Percentiles rank a stretch among this genome's conserved stretches.
phyloP scores from a whole-genome alignment of 2,888 invertebrate species.

The Pachycephus smyrnensis region DNA sequence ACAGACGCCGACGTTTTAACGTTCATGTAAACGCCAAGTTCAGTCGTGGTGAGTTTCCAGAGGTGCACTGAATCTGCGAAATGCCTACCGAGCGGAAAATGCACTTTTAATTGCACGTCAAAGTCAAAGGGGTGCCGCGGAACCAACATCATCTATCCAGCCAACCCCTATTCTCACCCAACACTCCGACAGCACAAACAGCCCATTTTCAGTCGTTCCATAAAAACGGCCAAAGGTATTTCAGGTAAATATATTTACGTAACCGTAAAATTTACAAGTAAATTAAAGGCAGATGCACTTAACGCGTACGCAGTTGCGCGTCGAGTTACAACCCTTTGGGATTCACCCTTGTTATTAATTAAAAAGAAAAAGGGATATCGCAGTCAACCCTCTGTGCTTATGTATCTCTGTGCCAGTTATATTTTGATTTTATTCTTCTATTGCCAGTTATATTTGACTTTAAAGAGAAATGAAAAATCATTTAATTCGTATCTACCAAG shows the following conservation, averaged over 20 bases:
- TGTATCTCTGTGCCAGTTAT: too few species aligned
- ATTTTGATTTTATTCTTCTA: too few species aligned
- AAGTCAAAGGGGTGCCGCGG: slow-evolving; percentile 17
- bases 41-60: not conserved
- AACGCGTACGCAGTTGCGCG: not conserved
- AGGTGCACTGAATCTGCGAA: slow-evolving; percentile 1
- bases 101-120: slow-evolving; percentile 26
- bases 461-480: too few species aligned
- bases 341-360: not conserved
- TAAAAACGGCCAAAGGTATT: not conserved
- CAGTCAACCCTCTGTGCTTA: too few species aligned
- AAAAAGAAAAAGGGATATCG: not conserved
- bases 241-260: not conserved
- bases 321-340: not conserved
- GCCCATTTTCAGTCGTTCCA: not conserved
- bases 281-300: not conserved
- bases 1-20: too few species aligned
- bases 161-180: not conserved
- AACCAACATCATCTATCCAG: not conserved
- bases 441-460: too few species aligned
- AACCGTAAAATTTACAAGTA: not conserved
- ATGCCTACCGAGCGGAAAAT: slow-evolving; percentile 13
- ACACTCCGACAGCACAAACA: not conserved
- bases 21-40: not conserved
- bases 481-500: too few species aligned